Base-by-base conservation (phyloP, 2,113 vertebrate species). In the Thomomys bottae region DNA sequence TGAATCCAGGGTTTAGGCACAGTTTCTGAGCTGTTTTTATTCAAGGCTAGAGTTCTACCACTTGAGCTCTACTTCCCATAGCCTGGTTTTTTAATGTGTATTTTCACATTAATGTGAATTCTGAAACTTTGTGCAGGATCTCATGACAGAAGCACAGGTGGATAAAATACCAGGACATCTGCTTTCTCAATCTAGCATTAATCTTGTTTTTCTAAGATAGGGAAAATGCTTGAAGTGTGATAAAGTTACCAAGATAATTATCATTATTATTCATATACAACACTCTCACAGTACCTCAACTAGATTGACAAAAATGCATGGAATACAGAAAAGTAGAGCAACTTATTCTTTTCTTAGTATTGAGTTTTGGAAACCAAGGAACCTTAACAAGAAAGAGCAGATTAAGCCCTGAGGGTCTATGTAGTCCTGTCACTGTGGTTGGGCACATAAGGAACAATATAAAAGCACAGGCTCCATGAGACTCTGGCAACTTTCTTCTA, bases 81-180 rank as follows among this genome's bases (percentile, higher is more conserved):
- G 23, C 21, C 59, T 61, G 59, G 59, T 23, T 21, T 61, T 24
- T 61, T 61, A 26, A 61, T 8, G 23, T 61, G 59, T 26, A 38
- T 26, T 54, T 24, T 57, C 32, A 70, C n/a, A n/a, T n/a, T n/a
- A n/a, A n/a, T n/a, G 76, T 75, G 38, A 77, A 87, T 57, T 76
- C 23, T 75, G 78, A 80, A 87, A 82, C 32, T 54, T 38, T 90
- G 32, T n/a, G 23, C 15, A 1, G 78, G 24, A 40, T 54, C 45
- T 73, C 83, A 84, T 61, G 82, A 36, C 18, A 36, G 21, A 77
- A 68, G 54, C 54, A 45, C 66, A 89, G 89, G 78, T 66, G 72
- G 76, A 36, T 76, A n/a, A 93, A 81, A 88, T 77, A 66, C 49
- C 57, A 78, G 61, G 67, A 75, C 87, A 76, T 93, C 87, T 94